phyloP scores from a whole-genome alignment of 2,888 invertebrate species.

The Aleiodes testaceus region DNA sequence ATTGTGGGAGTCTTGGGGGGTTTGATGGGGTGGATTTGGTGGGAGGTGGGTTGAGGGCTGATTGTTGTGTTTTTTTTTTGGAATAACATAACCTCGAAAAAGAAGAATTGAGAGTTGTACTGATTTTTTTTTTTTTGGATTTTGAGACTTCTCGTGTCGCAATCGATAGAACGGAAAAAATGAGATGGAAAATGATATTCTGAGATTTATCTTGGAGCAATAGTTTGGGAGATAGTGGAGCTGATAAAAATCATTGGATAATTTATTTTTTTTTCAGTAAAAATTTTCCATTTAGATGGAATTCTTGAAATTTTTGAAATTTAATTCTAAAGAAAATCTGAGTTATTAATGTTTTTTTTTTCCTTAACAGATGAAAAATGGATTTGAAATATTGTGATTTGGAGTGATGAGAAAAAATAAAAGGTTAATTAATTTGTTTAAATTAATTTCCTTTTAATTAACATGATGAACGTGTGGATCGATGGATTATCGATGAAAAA shows the following conservation, averaged over 20 bases:
- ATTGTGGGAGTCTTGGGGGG: background rate
- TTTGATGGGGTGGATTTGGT: background rate
- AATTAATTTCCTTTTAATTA: conserved; percentile 45
- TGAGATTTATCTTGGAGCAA: too few relatives aligned
- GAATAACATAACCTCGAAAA: conserved; percentile 44
- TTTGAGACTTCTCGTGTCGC: background rate
- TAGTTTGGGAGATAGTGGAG: background rate
- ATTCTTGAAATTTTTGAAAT: background rate
- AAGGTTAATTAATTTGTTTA: conserved; percentile 10
- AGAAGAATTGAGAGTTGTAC: background rate
- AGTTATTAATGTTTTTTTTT: background rate
- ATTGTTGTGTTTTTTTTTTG: conserved; percentile 29
- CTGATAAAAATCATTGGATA: background rate
- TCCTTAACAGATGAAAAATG: background rate
- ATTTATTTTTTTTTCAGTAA: background rate
- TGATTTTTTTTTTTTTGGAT: background rate
- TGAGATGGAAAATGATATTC: too few relatives aligned
- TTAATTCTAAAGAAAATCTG: background rate
- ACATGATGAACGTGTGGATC: conserved; percentile 46
- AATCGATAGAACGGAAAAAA: too few relatives aligned
- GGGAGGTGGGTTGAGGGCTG: conserved; percentile 8
- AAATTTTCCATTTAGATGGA: background rate
- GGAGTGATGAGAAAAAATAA: conserved; percentile 24
- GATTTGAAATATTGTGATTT: conserved; percentile 23
- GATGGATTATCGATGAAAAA: conserved; percentile 52